A percentile compares a stretch with the other conserved stretches of the same genome.
Evolutionary conservation across 2,113 vertebrate genomes (phyloP).

Genomic region (Zosterops lateralis): DNA sequence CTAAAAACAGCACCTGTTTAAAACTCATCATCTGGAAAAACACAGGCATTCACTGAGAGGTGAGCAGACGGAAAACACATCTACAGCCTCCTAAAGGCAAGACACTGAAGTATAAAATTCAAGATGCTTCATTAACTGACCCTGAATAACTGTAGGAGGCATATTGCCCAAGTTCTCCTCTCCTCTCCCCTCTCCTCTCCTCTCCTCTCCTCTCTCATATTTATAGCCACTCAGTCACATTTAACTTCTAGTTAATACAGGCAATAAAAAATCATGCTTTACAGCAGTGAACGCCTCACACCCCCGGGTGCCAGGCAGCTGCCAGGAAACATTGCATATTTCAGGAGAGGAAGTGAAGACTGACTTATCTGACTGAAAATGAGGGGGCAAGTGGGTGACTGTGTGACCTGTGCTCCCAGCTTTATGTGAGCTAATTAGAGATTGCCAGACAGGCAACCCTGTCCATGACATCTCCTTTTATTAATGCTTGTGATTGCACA

Average conservation of each 20-base stretch:
- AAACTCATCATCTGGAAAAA: constrained; percentile 28
- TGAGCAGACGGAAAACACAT: neutral
- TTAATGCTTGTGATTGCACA: neutral
- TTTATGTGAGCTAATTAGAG: neutral
- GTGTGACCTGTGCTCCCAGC: fast-evolving
- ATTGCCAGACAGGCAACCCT: neutral
- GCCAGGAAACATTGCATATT: neutral
- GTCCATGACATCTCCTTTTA: neutral
- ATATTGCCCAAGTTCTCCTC: neutral
- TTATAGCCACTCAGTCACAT: neutral
- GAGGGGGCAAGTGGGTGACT: neutral
- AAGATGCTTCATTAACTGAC: neutral
- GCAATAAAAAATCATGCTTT: neutral
- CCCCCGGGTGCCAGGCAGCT: neutral
- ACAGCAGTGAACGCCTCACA: neutral
- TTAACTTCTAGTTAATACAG: neutral
- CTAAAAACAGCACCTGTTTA: constrained; percentile 1
- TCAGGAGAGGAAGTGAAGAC: neutral
- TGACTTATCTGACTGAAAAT: constrained; percentile 18
- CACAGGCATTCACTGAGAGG: neutral
- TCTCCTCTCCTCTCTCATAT: neutral
- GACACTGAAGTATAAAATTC: neutral
- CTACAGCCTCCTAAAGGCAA: neutral
- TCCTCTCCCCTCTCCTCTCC: too few relatives aligned
- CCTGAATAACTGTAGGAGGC: neutral